These are phyloP conservation scores for Eupithecia insigniata DNA, from an alignment of 2,888 invertebrate species.

Conservation along the genomic window DNA sequence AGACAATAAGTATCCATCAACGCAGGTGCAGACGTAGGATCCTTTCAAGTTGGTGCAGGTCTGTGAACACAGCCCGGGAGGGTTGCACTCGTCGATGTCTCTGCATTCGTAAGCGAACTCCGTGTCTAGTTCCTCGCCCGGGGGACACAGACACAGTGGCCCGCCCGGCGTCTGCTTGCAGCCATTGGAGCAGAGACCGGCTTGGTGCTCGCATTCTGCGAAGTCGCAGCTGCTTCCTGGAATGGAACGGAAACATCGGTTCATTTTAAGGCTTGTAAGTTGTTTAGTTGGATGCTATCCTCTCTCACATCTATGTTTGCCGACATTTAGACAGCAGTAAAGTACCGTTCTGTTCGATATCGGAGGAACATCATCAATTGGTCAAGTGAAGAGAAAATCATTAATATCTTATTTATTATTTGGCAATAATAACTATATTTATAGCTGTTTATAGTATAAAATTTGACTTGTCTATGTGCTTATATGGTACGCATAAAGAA, in stretches of 20 bases:
- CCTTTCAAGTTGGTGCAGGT: slow-evolving; percentile 95
- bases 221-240: slow-evolving; percentile 90
- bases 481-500: too few relatives aligned
- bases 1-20: slow-evolving; percentile 91
- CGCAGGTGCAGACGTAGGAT: slow-evolving; percentile 94
- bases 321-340: neutral
- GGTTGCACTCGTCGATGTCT: slow-evolving; percentile 94
- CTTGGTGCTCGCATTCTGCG: slow-evolving; percentile 90
- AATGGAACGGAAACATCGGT: neutral
- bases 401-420: too few relatives aligned
- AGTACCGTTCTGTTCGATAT: neutral
- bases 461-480: too few relatives aligned
- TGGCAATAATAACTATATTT: too few relatives aligned
- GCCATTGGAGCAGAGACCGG: slow-evolving; percentile 91
- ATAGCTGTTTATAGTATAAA: too few relatives aligned
- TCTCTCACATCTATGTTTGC: neutral
- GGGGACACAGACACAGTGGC: slow-evolving; percentile 94
- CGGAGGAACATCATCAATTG: neutral
- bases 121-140: slow-evolving; percentile 90
- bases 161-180: slow-evolving; percentile 95
- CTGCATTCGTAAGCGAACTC: slow-evolving; percentile 87
- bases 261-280: neutral
- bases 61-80: slow-evolving; percentile 96
- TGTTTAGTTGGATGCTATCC: neutral
- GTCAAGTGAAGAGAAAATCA: too few relatives aligned